Evolutionary conservation across 2,797 vertebrate species (phyloP), one percentile per base, ranked within the genome.

Genomic region (Characodon lateralis): DNA sequence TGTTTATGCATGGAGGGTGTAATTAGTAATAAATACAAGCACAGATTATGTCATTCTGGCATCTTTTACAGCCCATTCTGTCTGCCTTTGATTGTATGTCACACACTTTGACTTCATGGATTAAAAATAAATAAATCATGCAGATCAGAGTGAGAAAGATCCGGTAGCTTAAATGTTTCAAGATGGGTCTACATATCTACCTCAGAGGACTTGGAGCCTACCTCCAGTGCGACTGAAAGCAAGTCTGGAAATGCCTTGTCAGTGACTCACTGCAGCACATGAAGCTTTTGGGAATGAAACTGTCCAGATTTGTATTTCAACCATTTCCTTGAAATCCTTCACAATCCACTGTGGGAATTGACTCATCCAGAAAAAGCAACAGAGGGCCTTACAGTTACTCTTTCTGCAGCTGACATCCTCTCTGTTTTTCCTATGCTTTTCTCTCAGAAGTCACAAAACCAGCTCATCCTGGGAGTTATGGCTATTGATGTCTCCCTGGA

Each of bases 401-500:
- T 72, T 84, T 80, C 35, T 76, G 56, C 61, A 31, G n/a, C 53
- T 83, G 59, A 78, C 43, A 75, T 77, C n/a, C 50, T 82, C 41
- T 73, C 3, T 78, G 53, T 59, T 74, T 76, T 59, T 63, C 14
- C 9, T 39, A 0, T 68, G 77, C 31, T 78, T 81, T 81, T 79
- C 53, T 83, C 48, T 61, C 79, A 92, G 88, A 93, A 92, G 68
- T 71, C 85, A 58, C 91, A 97, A 94, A 99, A 97, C 89, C 98
- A 98, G 90, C 93, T 98, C 86, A 99, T 99, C 91, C 94, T 99
- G 92, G 98, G 98, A 73, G 98, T 99, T 51, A 98, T 99, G 98
- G 98, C 97, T 1, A 95, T 99, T 2, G 98, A 99, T 87, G 98
- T 99, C 41, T 98, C 98, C 79, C 93, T 99, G 86, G 97, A 98